Percentiles rank a stretch among this genome's conserved stretches.
These are phyloP conservation scores for Drosophila pullipes DNA, from an alignment of 2,888 invertebrate genomes.

Conservation along the genomic window DNA sequence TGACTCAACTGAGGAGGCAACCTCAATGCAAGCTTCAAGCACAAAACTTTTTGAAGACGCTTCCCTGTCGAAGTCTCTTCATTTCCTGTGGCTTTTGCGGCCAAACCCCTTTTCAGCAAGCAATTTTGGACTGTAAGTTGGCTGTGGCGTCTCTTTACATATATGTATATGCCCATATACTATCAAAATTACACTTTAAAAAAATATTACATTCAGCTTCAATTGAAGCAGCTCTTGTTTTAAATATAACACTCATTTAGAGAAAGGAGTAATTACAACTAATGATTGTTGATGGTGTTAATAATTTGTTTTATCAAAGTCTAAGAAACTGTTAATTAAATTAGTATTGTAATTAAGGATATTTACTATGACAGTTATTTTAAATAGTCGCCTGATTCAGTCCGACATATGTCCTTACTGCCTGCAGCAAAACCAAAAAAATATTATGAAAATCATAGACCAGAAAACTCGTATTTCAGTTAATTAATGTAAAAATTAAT, in stretches of 20 bases:
- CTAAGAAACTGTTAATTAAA: not conserved
- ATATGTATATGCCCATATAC: not conserved
- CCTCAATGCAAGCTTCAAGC: slow-evolving; percentile 50
- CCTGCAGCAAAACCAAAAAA: not conserved
- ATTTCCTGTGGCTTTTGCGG: slow-evolving; percentile 59
- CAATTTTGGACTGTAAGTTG: slow-evolving; percentile 4
- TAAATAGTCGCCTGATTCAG: not conserved
- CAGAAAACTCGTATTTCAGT: not conserved
- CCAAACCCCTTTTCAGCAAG: slow-evolving; percentile 47
- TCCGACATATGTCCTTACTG: not conserved
- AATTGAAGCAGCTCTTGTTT: not conserved
- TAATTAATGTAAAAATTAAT: not conserved
- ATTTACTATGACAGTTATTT: not conserved
- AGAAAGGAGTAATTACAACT: not conserved
- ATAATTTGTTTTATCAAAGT: not conserved
- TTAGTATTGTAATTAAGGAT: not conserved
- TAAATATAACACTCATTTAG: not conserved
- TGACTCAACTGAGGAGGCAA: slow-evolving; percentile 41
- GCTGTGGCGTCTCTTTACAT: slow-evolving; percentile 3
- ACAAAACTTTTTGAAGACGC: slow-evolving; percentile 45
- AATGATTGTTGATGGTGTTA: too few species aligned
- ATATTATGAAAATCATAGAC: not conserved
- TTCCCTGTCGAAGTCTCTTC: slow-evolving; percentile 16
- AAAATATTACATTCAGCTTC: not conserved
- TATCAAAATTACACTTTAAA: slow-evolving; percentile 18